Evolutionary conservation across 2,113 vertebrate genomes (phyloP).

Genomic region (Laticauda laticaudata): DNA sequence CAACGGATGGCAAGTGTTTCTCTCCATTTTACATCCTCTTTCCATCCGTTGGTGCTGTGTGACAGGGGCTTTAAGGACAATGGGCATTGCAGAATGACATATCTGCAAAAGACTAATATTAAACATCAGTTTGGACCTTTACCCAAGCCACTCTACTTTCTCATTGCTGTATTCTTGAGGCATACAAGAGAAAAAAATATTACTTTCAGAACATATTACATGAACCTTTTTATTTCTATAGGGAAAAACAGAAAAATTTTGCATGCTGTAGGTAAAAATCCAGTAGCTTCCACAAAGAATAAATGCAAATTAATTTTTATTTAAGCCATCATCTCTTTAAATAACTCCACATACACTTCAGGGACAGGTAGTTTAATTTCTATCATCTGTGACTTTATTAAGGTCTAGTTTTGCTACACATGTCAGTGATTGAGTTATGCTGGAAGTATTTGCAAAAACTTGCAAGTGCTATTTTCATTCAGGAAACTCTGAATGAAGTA

Average conservation of each 20-base stretch:
- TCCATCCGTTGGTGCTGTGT: too few relatives aligned
- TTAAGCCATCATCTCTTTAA: conserved; percentile 65
- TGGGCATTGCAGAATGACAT: background rate
- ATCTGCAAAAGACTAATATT: background rate
- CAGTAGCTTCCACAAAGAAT: conserved; percentile 45
- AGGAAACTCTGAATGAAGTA: conserved; percentile 75
- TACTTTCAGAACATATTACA: background rate
- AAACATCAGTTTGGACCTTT: background rate
- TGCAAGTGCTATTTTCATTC: conserved; percentile 63
- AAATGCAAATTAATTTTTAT: conserved; percentile 67
- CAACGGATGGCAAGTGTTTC: too few relatives aligned
- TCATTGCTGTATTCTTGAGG: background rate
- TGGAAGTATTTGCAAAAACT: conserved; percentile 64
- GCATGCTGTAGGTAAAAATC: conserved; percentile 32
- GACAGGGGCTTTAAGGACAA: background rate
- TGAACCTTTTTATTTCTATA: conserved; percentile 12
- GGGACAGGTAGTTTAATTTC: conserved; percentile 80
- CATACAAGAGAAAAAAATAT: background rate
- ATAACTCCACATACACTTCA: conserved; percentile 70
- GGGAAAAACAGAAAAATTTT: conserved; percentile 22
- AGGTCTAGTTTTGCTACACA: conserved; percentile 67
- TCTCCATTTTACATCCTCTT: too few relatives aligned
- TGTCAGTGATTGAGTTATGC: conserved; percentile 66
- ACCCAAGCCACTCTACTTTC: background rate
- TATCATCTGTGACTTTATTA: conserved; percentile 73